A percentile compares a stretch with the other conserved stretches of the same genome.
phyloP scores from a whole-genome alignment of 2,888 invertebrate genomes.

The Beris chalybata region DNA sequence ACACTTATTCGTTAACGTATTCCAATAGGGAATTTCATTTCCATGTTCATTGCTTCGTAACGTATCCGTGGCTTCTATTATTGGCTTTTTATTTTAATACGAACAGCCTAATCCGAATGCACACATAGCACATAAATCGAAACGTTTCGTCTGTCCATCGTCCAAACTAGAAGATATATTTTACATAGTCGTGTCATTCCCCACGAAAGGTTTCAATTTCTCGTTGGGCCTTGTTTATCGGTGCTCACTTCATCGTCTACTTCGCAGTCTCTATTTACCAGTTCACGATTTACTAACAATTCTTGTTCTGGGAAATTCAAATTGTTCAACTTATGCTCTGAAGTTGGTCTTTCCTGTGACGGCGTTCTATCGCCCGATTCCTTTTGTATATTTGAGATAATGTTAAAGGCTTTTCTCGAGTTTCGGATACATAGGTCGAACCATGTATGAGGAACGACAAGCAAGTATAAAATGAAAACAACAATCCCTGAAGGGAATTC shows the following conservation, averaged over 20 bases:
- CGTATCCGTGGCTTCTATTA: too few species aligned
- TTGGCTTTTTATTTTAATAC: too few species aligned
- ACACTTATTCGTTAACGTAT: too few species aligned
- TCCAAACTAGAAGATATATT: too few species aligned
- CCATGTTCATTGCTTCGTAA: too few species aligned
- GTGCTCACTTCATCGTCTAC: conserved; percentile 4
- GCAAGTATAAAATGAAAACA: conserved; percentile 3
- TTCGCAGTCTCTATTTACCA: conserved; percentile 3
- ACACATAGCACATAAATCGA: too few species aligned
- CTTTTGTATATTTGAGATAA: background rate
- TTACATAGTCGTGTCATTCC: too few species aligned
- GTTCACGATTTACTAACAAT: background rate
- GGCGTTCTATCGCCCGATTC: too few species aligned
- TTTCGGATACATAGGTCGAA: background rate
- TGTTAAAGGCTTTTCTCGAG: background rate
- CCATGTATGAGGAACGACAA: conserved; percentile 13
- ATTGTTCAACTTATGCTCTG: conserved; percentile 5
- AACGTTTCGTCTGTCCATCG: too few species aligned
- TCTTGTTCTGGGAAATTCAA: conserved; percentile 1
- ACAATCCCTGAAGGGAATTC: conserved; percentile 29
- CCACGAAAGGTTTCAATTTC: conserved; percentile 3
- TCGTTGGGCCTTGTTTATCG: conserved; percentile 15
- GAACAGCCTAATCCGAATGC: too few species aligned
- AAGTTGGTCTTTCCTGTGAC: background rate
- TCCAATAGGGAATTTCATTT: too few species aligned